A percentile compares a stretch with the other conserved stretches of the same genome.
Evolutionary conservation across 1,140 invertebrate species (phyloP).

Genomic region (Apis laboriosa): DNA sequence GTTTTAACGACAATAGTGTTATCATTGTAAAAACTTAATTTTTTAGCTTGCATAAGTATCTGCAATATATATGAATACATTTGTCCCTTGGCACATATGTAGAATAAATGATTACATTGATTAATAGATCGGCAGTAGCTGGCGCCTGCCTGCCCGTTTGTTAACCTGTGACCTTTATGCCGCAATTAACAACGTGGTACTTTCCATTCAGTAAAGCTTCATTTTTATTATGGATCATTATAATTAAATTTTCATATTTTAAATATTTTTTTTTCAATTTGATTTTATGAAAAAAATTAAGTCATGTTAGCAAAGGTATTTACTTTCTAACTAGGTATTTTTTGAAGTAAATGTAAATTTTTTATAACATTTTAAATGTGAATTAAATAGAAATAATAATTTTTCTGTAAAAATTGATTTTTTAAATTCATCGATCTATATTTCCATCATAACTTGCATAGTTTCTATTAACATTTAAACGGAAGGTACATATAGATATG

Average conservation of each 20-base stretch:
- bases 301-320: no score
- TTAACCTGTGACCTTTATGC: constrained; percentile 66
- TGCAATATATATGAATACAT: not conserved
- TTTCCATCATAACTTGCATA: not conserved
- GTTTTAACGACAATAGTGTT: not conserved
- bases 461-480: not conserved
- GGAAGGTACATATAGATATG: not conserved
- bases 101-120: constrained; percentile 36
- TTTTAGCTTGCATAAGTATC: not conserved
- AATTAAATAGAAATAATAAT: not conserved
- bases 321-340: no score
- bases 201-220: constrained; percentile 43
- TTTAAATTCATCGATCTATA: no score
- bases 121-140: constrained; percentile 41
- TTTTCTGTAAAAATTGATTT: not conserved
- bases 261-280: not conserved
- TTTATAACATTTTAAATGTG: not conserved
- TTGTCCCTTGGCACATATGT: not conserved
- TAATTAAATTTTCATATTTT: not conserved
- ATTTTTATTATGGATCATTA: constrained; percentile 17
- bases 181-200: constrained; percentile 48
- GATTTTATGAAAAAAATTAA: no score
- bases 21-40: not conserved
- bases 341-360: not conserved
- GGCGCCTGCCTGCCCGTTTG: constrained; percentile 66